Evolutionary conservation across 2,113 vertebrate species (phyloP).

Genomic region (Erythrolamprus reginae): DNA sequence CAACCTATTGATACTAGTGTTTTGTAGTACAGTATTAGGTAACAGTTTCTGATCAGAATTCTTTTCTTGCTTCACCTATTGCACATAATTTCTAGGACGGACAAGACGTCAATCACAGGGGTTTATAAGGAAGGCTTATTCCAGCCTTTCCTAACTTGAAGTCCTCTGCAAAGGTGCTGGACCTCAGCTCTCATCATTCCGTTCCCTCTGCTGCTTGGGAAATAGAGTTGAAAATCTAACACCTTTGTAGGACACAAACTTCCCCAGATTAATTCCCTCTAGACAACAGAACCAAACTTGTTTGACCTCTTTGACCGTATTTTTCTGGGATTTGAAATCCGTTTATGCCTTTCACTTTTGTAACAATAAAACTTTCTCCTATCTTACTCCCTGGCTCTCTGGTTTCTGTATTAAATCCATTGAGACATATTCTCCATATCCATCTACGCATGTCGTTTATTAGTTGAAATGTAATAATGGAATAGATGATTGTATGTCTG

Average conservation of each 20-base stretch:
- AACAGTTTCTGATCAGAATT: not conserved
- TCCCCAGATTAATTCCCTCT: not conserved
- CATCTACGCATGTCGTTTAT: not conserved
- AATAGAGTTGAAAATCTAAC: not conserved
- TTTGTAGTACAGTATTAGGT: not conserved
- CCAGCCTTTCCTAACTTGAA: not conserved
- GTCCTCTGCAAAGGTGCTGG: not conserved
- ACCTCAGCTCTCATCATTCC: not conserved
- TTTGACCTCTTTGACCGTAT: not conserved
- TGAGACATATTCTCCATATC: not conserved
- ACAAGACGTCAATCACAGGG: not conserved
- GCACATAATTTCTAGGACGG: not conserved
- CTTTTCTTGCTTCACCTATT: not conserved
- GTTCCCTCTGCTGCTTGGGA: not conserved
- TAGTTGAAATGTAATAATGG: not conserved
- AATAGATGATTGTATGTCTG: not conserved
- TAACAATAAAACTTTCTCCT: conserved; percentile 58
- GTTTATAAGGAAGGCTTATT: not conserved
- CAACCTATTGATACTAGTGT: not conserved
- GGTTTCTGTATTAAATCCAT: not conserved
- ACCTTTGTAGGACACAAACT: not conserved
- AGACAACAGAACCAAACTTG: not conserved
- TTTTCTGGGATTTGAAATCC: not conserved
- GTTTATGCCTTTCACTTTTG: conserved; percentile 56
- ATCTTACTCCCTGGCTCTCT: not conserved